Percentiles rank a stretch among this genome's conserved stretches.
Conservation (phyloP, 2,113 vertebrate genomes). For the Setophaga petechia region DNA sequence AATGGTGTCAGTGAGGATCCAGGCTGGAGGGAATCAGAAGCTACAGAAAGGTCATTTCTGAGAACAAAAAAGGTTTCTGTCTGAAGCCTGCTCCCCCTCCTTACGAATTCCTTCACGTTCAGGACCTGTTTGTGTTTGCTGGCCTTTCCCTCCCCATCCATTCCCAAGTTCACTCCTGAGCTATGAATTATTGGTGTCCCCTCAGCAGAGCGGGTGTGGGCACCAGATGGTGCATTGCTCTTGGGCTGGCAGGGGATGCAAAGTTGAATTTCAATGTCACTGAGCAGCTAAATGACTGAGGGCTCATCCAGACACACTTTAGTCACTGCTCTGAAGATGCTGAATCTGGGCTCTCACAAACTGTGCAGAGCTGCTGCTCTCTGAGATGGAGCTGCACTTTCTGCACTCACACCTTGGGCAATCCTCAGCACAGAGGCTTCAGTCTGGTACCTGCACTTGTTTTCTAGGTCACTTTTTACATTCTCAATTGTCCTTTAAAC, state of each 20-base stretch:
- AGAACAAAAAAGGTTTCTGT: background rate
- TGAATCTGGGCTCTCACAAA: background rate
- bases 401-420: background rate
- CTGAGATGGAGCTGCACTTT: background rate
- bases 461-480: background rate
- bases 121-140: background rate
- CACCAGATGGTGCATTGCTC: slow-evolving; percentile 41
- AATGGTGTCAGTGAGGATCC: background rate
- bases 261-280: slow-evolving; percentile 55
- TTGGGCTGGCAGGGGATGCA: slow-evolving; percentile 27
- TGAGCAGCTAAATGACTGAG: slow-evolving; percentile 49
- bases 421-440: background rate
- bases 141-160: background rate
- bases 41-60: background rate
- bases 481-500: background rate
- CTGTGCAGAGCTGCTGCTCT: background rate
- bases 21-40: background rate
- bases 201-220: background rate
- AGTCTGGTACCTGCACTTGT: background rate
- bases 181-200: background rate
- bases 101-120: background rate
- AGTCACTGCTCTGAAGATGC: background rate
- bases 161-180: background rate
- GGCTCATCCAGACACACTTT: background rate
- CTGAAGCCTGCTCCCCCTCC: background rate